Evolutionary conservation across 2,797 vertebrate genomes (phyloP), one percentile per base, ranked within the genome.

Genomic region (Dryobates pubescens): DNA sequence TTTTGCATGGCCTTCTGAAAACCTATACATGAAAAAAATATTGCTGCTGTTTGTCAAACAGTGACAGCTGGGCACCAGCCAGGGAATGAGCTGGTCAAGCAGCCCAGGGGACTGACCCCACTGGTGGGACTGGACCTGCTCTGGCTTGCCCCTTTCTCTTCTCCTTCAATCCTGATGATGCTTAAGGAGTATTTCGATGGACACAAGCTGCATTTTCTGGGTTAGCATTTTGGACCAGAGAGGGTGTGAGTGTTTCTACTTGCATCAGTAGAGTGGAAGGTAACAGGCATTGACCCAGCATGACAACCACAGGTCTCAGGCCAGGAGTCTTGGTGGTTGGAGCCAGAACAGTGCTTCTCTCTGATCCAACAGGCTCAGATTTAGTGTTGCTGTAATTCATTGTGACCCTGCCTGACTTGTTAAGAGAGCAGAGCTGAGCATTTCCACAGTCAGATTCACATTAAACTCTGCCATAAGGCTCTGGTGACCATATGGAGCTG

Each of bases 241-340:
- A 41, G 22, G 59, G 14, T 9, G 17, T 34, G 45, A 71, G 18
- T 2, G 7, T n/a, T 32, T 27, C 30, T 17, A 3, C 19, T 27
- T 2, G 0, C 29, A 68, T n/a, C 3, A 70, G 58, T 51, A 32
- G 77, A 65, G 20, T 0, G 4, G 86, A 27, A 61, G 27, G 45
- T 51, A 17, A 4, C 1, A 4, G 29, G 29, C 6, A 43, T 14
- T 0, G 2, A 59, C 47, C n/a, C 41, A 49, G 74, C 9, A 4
- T 0, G 0, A 6, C 0, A 1, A 43, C 6, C 1, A 4, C 30
- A 20, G 2, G 54, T 30, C 26, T 76, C 65, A 56, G 30, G 34
- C 54, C 3, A 0, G 14, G 76, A 45, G 0, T 56, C 23, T 34
- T 0, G 0, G 30, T 1, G 4, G 6, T 16, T 4, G 2, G 47